Percentiles rank a stretch among this genome's conserved stretches.
Evolutionary conservation across 2,888 invertebrate species (phyloP).

Genomic region (Oxycera nigricornis): DNA sequence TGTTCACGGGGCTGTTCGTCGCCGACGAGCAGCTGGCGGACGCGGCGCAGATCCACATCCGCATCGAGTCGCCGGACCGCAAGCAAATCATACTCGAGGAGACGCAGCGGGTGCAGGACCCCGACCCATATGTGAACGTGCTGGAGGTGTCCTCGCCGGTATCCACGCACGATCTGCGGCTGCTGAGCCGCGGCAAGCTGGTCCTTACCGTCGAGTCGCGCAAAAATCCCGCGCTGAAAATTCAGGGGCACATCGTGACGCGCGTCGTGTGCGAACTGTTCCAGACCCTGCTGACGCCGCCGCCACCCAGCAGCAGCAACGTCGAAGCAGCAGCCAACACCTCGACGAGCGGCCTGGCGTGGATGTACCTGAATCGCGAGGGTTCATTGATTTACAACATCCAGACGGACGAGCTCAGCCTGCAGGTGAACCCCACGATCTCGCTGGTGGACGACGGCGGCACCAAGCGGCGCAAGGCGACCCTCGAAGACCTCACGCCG

Average conservation of each 20-base stretch:
- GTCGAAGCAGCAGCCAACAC: slow-evolving; percentile 59
- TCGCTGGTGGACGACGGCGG: slow-evolving; percentile 77
- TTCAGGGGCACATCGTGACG: slow-evolving; percentile 76
- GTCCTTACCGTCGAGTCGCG: slow-evolving; percentile 74
- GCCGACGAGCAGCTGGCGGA: slow-evolving; percentile 67
- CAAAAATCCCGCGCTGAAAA: slow-evolving; percentile 69
- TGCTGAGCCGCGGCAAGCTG: slow-evolving; percentile 79
- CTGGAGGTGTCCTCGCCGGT: slow-evolving; percentile 82
- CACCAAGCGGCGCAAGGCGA: slow-evolving; percentile 73
- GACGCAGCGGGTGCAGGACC: slow-evolving; percentile 72
- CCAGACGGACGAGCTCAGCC: slow-evolving; percentile 70
- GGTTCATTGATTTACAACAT: slow-evolving; percentile 81
- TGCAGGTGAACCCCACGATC: slow-evolving; percentile 69
- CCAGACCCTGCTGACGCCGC: slow-evolving; percentile 72
- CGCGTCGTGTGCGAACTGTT: slow-evolving; percentile 82
- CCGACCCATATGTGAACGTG: slow-evolving; percentile 77
- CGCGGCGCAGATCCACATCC: slow-evolving; percentile 75
- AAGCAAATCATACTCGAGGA: slow-evolving; percentile 78
- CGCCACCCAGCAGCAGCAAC: no score
- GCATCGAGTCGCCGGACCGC: slow-evolving; percentile 74
- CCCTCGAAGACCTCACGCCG: slow-evolving; percentile 76
- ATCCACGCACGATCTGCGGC: slow-evolving; percentile 75
- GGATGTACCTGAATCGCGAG: slow-evolving; percentile 79
- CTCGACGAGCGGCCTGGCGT: slow-evolving; percentile 73
- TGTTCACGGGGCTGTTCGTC: slow-evolving; percentile 82